Base-by-base conservation (phyloP, 2,113 vertebrate genomes). In the Ophiodon elongatus region DNA sequence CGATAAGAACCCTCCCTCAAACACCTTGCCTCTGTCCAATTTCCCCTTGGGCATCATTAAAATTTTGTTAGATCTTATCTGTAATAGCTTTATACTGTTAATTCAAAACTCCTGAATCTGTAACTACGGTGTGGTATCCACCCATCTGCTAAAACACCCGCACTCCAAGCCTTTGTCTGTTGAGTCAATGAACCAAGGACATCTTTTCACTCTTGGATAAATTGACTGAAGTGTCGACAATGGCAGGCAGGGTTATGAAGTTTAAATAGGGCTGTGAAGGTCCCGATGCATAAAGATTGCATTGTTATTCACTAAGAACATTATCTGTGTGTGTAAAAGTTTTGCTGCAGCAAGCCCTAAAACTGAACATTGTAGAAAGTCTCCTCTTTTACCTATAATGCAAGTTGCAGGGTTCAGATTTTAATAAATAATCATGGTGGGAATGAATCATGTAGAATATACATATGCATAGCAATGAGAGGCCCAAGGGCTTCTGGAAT, bases 61-160 rank as follows among this genome's bases (percentile, higher is more conserved):
- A 86, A 60, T 85, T 60, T 39, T 73, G 88, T 82, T 60, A 82
- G 67, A 88, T 85, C 80, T 79, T 80, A 86, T 90, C 82, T 83
- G 62, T 68, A 79, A 79, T 50, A 39, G 83, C 73, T 84, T 87
- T 43, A 76, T 25, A 78, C 47, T 65, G 69, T 74, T 82, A n/a
- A 73, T 83, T 90, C 62, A 83, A 76, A 76, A 68, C 5, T 63
- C 33, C 70, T 66, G 50, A 81, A 52, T 73, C 43, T 86, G 67
- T 82, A 52, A 75, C 27, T 54, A 35, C 56, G 54, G 57, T 54
- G 50, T 66, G 27, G 35, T 80, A 31, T 54, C 45, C 59, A 57
- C 5, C 19, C 8, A 1, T 62, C 57, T 70, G 60, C 54, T 68
- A 60, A 60, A 82, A 77, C 63, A 37, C 15, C 43, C 50, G 45